Base-by-base conservation (phyloP, 2,888 invertebrate species). In the Invenusta paracnida region DNA sequence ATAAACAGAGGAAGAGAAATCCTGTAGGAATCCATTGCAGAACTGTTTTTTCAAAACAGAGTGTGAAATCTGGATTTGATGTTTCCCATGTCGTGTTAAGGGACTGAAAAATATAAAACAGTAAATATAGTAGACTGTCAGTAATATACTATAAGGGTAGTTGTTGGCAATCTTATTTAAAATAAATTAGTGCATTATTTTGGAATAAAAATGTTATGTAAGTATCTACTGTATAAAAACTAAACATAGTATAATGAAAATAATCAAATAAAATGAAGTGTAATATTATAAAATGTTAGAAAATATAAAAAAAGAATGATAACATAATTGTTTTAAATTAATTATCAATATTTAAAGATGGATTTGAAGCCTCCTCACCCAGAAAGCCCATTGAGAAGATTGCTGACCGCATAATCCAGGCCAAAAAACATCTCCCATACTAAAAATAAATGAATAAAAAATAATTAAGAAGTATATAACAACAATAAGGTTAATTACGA, bases 1-100 rank as follows among this genome's bases (percentile, higher is more conserved):
- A 11, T 5, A 67, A 85, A 17, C 81, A 30, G 2, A 85, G 29
- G 29, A 67, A 82, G 25, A 85, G 79, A 82, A 85, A 95, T 84
- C 93, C 92, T 90, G 95, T 95, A 0, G 97, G 96, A 67, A 93
- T 91, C 96, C 96, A 97, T 84, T 96, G 93, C 29, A 97, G 92
- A 0, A 95, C 94, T 0, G 96, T 96, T 91, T 95, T 95, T 92
- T 96, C 95, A 91, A 97, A 96, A 91, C 97, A 97, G 90, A 93
- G 93, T 87, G 96, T 95, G 87, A 97, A 93, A 90, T 96, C 95
- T 79, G 96, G 98, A 91, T 94, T 93, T 2, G 93, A 93, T 25
- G 90, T 90, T 86, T 90, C 89, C 96, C 96, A 96, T 86, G 95
- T 94, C 89, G 94, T 90, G 88, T 94, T 93, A 88, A 92, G 90